Base-by-base conservation (phyloP, 2,888 invertebrate species). In the Philaethria dido region DNA sequence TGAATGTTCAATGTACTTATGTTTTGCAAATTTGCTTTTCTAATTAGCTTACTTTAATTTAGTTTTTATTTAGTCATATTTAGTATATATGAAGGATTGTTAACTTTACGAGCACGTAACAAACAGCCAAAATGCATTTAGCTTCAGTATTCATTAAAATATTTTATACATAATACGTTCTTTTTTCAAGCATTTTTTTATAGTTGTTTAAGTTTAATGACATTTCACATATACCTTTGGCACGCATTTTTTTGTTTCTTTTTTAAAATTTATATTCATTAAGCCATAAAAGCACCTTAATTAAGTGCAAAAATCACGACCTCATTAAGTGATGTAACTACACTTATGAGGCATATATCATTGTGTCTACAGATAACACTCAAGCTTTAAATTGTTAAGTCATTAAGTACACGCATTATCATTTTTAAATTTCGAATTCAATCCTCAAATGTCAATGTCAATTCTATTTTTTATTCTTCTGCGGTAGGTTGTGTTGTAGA, bases 401-500 rank as follows among this genome's bases (percentile, higher is more conserved):
- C 13, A 39, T 13, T 33, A 33, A 33, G 48, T 50, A 50, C n/a
- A 50, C 9, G 25, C 20, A 48, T 22, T 48, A 22, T 6, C 6
- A n/a, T 25, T 25, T 29, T 50, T n/a, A 50, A 50, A 29, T 11
- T 1, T 50, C 1, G 13, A 50, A 50, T 50, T 8, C 14, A 13
- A 33, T 54, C 8, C 1, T 33, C 13, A 29, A n/a, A 16, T 11
- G 25, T 29, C 9, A 50, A 11, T 29, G 16, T 25, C 13, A 47
- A 0, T 47, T n/a, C 0, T 0, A 8, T 13, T 29, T 29, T 33
- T 57, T 76, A 85, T 76, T 89, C 86, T 69, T 86, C 86, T n/a
- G 81, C 80, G 33, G 88, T 82, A 67, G 82, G 79, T 11, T 80
- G 79, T 14, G 80, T 69, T 22, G 82, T 78, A 66, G 78, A 70